phyloP scores from a whole-genome alignment of 2,113 vertebrate genomes.

The Amphiprion percula region DNA sequence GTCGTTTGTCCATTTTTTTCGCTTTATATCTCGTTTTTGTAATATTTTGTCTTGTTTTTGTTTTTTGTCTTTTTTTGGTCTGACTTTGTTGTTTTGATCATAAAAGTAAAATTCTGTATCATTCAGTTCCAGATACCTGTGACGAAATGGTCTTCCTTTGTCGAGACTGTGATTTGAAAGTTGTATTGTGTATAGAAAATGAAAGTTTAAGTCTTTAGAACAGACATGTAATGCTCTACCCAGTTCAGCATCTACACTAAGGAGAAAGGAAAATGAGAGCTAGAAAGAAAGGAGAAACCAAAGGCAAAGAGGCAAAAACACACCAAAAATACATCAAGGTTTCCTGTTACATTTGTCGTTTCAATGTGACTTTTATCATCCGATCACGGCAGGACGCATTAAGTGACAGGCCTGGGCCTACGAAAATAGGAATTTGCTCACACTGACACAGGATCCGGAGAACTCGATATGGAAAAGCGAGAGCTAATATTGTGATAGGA shows the following conservation, averaged over 20 bases:
- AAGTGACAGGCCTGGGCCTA: constrained; percentile 45
- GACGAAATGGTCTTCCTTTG: too few species aligned
- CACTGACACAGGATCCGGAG: constrained; percentile 48
- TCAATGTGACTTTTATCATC: constrained; percentile 78
- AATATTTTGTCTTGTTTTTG: too few species aligned
- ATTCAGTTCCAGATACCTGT: too few species aligned
- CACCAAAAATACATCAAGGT: constrained; percentile 66
- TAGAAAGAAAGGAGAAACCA: constrained; percentile 53
- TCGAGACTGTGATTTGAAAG: too few species aligned
- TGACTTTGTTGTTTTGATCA: too few species aligned
- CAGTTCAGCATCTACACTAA: constrained; percentile 13
- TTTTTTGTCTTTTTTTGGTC: too few species aligned
- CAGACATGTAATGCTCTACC: neutral
- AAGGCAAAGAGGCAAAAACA: constrained; percentile 37
- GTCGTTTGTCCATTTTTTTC: too few species aligned
- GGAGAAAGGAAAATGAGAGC: neutral
- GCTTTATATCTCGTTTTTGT: too few species aligned
- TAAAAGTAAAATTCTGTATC: too few species aligned
- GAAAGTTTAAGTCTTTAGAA: constrained; percentile 1
- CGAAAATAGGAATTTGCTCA: constrained; percentile 67
- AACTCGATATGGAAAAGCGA: constrained; percentile 47
- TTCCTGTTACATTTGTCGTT: constrained; percentile 63
- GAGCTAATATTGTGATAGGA: constrained; percentile 57
- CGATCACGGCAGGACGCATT: constrained; percentile 43
- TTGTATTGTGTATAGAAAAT: neutral